Evolutionary conservation across 2,888 invertebrate genomes (phyloP), one percentile per base, ranked within the genome.

Genomic region (Blastobasis adustella): DNA sequence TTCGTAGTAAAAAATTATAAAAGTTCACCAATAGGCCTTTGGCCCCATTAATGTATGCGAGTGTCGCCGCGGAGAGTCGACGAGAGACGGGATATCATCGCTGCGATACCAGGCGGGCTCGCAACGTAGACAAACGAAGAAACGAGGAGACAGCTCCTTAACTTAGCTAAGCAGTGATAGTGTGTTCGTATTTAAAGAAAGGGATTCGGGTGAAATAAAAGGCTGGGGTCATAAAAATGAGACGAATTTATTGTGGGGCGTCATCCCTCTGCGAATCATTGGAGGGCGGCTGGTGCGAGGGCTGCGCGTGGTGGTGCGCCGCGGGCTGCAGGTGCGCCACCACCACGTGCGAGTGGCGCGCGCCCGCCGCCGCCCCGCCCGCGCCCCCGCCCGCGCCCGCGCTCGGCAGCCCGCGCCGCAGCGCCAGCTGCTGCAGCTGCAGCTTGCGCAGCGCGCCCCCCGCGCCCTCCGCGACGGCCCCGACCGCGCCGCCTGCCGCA

Each of bases 291-390:
- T n/a, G 47, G 40, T 40, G 40, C 40, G 40, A 10, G 47, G 37
- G 38, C 10, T 38, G 38, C 5, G 45, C 7, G 44, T 9, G 45
- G 45, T 6, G 37, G 45, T 45, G 45, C 42, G 42, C 4, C 66
- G 67, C 57, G 53, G 81, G 82, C 46, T 76, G 66, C 54, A 73
- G 67, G 68, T 76, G 81, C 57, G 80, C 75, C 58, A 79, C 72
- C 66, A 79, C 72, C 56, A 79, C 76, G 77, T 66, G 81, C 69
- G 54, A 67, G 67, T 49, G 53, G 39, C 45, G 43, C 45, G 59
- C 42, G 56, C 44, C 45, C 47, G 38, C 39, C 56, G 43, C 54
- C 52, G 62, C 53, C 36, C 58, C 52, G 64, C 58, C n/a, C 46
- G 67, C 69, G 63, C 73, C 42, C n/a, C 5, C 55, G 54, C 62